Percentiles rank a stretch among this genome's conserved stretches.
Evolutionary conservation across 35 echinoderm and acorn worm genomes (phyloP).

Genomic region (Diadema setosum): DNA sequence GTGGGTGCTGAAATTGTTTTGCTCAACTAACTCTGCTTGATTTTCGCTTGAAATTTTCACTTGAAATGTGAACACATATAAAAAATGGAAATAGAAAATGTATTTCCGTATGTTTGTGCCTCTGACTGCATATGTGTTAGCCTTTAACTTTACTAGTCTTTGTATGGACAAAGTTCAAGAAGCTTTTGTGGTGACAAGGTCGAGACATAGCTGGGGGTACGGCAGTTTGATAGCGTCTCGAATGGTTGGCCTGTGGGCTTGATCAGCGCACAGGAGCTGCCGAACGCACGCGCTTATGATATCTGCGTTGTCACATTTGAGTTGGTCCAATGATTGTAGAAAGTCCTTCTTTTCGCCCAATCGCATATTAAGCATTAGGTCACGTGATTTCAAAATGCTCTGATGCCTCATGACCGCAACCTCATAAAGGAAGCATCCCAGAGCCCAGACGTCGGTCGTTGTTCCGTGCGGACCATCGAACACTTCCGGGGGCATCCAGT

Average conservation of each 20-base stretch:
- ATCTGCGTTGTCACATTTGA: background rate
- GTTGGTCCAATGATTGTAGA: background rate
- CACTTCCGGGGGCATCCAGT: background rate
- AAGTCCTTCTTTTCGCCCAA: background rate
- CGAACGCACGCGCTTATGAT: background rate
- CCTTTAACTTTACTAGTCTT: too few species aligned
- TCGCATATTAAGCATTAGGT: background rate
- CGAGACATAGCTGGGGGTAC: background rate
- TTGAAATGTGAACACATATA: too few species aligned
- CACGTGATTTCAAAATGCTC: background rate
- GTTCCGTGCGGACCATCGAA: background rate
- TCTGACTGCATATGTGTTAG: too few species aligned
- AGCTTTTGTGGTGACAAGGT: background rate
- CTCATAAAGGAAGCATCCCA: slow-evolving; percentile 1
- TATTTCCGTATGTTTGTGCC: too few species aligned
- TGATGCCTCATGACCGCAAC: background rate
- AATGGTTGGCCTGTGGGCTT: background rate
- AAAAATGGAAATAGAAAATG: too few species aligned
- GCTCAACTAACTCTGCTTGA: too few species aligned
- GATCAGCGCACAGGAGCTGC: background rate
- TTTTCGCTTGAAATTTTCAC: too few species aligned
- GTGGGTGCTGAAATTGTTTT: too few species aligned
- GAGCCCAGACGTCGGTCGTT: background rate
- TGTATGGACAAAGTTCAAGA: too few species aligned
- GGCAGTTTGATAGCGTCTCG: background rate